Evolutionary conservation across 2,113 vertebrate genomes (phyloP), one percentile per base, ranked within the genome.

Genomic region (Columba janthina): DNA sequence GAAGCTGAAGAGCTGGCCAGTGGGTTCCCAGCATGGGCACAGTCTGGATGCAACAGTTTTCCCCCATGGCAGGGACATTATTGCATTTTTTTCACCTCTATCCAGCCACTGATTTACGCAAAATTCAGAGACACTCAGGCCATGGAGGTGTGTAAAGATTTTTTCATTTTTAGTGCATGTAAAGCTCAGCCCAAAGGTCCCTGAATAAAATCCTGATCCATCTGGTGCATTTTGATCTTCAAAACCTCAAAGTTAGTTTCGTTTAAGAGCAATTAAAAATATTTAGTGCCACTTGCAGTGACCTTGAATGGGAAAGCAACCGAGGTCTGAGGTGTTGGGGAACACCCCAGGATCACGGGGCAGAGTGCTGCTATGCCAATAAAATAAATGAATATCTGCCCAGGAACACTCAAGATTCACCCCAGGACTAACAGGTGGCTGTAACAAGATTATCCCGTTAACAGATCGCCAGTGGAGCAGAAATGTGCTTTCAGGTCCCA

Each of bases 51-150:
- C 20, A 69, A 60, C 18, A 18, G 1, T 10, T 15, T 28, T 10
- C 6, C 10, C 6, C 44, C 13, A 0, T 2, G 12, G 26, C 46
- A 60, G 36, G 28, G 28, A 66, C 0, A 0, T 4, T 9, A 15
- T 38, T 3, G 11, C 8, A 2, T 0, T 17, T 82, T 56, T 89
- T 53, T 22, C 36, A 58, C n/a, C 20, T 74, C 66, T 54, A 4
- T 11, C 9, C 61, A 40, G 66, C 19, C 66, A 46, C 32, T 1
- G 0, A 58, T 46, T 71, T 70, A 31, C 19, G 32, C 46, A 81
- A 73, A 56, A 73, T 21, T 66, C 21, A n/a, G 21, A 71, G 51
- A 36, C 57, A 31, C 16, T 78, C 56, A n/a, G 67, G n/a, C 6
- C 7, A 0, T 6, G 24, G 50, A 72, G 42, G 12, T 2, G 2